These are phyloP conservation scores for Capra hircus DNA, from an alignment of 2,113 vertebrate genomes.

Conservation along the genomic window DNA sequence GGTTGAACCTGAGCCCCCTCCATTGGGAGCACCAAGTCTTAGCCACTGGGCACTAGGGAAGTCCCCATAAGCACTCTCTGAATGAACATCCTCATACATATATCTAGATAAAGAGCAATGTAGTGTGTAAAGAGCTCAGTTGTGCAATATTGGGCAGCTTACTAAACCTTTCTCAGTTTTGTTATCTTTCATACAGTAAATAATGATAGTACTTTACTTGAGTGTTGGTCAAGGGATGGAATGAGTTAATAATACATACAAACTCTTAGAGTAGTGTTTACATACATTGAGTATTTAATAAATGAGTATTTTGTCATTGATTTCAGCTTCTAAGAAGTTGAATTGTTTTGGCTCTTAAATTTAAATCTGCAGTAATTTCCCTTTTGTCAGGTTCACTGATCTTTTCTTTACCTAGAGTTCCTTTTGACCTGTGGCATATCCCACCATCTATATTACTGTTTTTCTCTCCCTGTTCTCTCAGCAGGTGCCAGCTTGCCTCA, in stretches of 20 bases:
- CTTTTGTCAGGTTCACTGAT: background rate
- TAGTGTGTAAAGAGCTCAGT: background rate
- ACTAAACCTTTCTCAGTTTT: background rate
- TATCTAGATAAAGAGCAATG: background rate
- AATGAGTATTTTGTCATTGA: background rate
- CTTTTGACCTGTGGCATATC: background rate
- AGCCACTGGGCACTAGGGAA: background rate
- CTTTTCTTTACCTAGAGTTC: background rate
- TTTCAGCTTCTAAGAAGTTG: background rate
- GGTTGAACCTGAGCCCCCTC: background rate
- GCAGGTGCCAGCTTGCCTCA: background rate
- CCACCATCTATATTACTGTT: background rate
- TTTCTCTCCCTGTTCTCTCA: background rate
- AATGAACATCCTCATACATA: background rate
- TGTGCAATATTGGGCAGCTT: background rate
- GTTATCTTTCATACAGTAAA: background rate
- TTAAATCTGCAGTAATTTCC: background rate
- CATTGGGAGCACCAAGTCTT: background rate
- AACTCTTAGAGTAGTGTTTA: background rate
- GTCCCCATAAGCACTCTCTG: background rate
- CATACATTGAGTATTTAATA: background rate
- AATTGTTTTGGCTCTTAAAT: background rate
- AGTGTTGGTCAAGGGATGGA: background rate
- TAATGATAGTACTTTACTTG: background rate
- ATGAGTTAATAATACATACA: constrained; percentile 5